phyloP scores from a whole-genome alignment of 2,888 invertebrate genomes.

The Scelioninae gen. 1 region DNA sequence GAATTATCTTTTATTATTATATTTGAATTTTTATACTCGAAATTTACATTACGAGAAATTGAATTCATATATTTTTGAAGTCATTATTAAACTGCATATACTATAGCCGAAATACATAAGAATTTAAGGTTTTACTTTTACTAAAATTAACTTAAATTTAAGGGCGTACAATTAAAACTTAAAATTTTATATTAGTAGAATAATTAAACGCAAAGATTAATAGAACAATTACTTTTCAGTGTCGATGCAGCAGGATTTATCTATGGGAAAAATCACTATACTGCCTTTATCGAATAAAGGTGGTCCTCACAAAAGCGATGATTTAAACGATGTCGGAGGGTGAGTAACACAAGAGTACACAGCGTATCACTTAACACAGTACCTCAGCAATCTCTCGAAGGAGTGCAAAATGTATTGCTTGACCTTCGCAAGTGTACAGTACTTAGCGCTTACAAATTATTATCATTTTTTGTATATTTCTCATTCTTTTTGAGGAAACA shows the following conservation, averaged over 20 bases:
- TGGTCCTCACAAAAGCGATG: slow-evolving; percentile 83
- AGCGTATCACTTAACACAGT: not conserved
- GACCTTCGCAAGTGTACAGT: slow-evolving; percentile 73
- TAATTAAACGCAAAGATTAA: too few species aligned
- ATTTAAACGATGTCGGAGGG: slow-evolving; percentile 86
- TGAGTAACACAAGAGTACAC: slow-evolving; percentile 82
- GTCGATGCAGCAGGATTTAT: slow-evolving; percentile 58
- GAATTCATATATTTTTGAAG: too few species aligned
- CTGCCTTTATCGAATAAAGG: slow-evolving; percentile 81
- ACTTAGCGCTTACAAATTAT: slow-evolving; percentile 80
- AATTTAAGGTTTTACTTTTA: too few species aligned
- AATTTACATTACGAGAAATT: too few species aligned
- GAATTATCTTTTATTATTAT: too few species aligned
- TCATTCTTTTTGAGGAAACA: slow-evolving; percentile 16
- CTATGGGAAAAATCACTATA: slow-evolving; percentile 79
- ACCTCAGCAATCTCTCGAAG: slow-evolving; percentile 69
- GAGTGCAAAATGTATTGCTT: slow-evolving; percentile 67
- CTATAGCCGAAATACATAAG: too few species aligned
- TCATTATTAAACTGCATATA: too few species aligned
- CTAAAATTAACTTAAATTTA: too few species aligned
- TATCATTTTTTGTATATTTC: slow-evolving; percentile 69
- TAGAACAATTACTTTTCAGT: slow-evolving; percentile 38
- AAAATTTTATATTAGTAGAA: too few species aligned
- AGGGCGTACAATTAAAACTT: too few species aligned
- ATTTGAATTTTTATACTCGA: too few species aligned